These are phyloP conservation scores for Apamea crenata DNA, from an alignment of 2,888 invertebrate genomes.

Conservation along the genomic window DNA sequence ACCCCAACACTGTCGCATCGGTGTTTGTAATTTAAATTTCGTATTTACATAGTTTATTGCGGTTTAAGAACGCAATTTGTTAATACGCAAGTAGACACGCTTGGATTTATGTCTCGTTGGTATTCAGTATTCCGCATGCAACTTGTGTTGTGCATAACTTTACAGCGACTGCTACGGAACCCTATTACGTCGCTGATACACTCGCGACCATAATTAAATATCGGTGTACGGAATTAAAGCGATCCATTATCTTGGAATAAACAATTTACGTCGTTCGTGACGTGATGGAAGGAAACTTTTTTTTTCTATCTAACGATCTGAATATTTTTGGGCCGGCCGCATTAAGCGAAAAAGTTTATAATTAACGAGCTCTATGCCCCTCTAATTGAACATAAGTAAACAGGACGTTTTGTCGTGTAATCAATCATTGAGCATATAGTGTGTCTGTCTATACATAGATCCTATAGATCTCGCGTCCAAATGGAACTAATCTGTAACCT, in stretches of 20 bases:
- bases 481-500: slow-evolving; percentile 46
- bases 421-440: slow-evolving; percentile 62
- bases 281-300: slow-evolving; percentile 62
- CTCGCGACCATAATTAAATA: slow-evolving; percentile 61
- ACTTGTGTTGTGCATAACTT: slow-evolving; percentile 67
- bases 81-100: slow-evolving; percentile 77
- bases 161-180: slow-evolving; percentile 45
- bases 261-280: slow-evolving; percentile 58
- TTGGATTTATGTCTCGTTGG: slow-evolving; percentile 76
- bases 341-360: slow-evolving; percentile 73
- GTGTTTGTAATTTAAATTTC: slow-evolving; percentile 86
- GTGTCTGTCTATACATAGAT: slow-evolving; percentile 41
- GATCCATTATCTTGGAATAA: slow-evolving; percentile 66
- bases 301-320: slow-evolving; percentile 62
- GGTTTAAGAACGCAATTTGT: slow-evolving; percentile 86
- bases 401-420: slow-evolving; percentile 61
- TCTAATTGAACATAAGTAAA: slow-evolving; percentile 70
- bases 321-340: slow-evolving; percentile 63
- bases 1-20: slow-evolving; percentile 71
- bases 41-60: slow-evolving; percentile 86
- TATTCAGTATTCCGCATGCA: slow-evolving; percentile 68
- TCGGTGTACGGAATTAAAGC: slow-evolving; percentile 59
- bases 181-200: slow-evolving; percentile 50
- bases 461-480: slow-evolving; percentile 1
- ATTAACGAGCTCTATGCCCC: slow-evolving; percentile 69